Conservation (phyloP, 2,797 vertebrate genomes). For the Ctenosaura bakeri region DNA sequence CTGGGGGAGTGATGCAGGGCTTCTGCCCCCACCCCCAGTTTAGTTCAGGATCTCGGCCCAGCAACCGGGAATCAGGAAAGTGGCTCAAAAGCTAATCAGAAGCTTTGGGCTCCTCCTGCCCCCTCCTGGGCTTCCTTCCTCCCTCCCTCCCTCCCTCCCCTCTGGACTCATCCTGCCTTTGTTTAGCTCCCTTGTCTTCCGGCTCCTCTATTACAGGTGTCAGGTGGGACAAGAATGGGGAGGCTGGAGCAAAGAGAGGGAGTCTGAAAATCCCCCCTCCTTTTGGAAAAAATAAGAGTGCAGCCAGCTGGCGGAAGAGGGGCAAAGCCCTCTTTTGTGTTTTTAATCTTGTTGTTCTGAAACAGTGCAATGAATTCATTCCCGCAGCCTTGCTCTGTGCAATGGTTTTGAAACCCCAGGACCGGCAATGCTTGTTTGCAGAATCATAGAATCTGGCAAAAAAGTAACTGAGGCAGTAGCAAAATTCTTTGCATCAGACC, state of each 20-base stretch:
- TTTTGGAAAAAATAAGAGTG: background rate
- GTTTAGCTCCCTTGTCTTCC: background rate
- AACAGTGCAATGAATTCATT: background rate
- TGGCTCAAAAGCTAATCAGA: background rate
- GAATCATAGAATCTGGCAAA: too few species aligned
- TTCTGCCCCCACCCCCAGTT: background rate
- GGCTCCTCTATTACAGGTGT: background rate
- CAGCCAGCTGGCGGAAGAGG: background rate
- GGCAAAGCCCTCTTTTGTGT: background rate
- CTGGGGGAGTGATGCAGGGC: fast-evolving
- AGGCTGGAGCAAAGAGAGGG: background rate
- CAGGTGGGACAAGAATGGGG: background rate
- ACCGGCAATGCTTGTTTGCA: background rate
- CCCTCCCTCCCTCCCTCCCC: background rate
- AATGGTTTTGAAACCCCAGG: background rate
- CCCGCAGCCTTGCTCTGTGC: background rate
- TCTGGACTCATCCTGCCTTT: slow-evolving; percentile 4
- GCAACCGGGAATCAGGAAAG: background rate
- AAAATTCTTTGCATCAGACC: too few species aligned
- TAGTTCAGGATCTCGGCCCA: background rate
- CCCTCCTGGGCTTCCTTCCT: background rate
- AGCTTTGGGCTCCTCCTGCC: background rate
- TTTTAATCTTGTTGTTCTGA: background rate
- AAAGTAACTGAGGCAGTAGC: too few species aligned
- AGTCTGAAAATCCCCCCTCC: background rate